Percentiles rank a stretch among this genome's conserved stretches.
Conservation (phyloP, 2,888 invertebrate genomes). For the Glyphotaelius pellucidus region DNA sequence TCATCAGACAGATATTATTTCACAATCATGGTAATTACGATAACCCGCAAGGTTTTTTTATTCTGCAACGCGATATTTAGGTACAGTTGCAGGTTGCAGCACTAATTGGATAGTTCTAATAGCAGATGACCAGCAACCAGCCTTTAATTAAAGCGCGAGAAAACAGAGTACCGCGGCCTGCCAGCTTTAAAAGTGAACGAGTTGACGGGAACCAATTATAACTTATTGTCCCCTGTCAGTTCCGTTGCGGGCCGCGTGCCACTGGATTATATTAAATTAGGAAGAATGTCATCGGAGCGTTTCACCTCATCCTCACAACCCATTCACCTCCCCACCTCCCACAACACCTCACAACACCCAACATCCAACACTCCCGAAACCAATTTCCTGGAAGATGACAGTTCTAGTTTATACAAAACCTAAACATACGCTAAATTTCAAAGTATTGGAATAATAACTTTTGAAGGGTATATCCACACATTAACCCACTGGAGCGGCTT, state of each 20-base stretch:
- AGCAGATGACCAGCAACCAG: background rate
- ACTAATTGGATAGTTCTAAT: background rate
- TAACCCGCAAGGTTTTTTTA: background rate
- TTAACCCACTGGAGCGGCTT: too few species aligned
- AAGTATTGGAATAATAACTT: too few species aligned
- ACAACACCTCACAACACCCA: background rate
- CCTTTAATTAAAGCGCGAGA: background rate
- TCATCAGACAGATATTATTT: background rate
- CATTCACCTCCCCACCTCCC: background rate
- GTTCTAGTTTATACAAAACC: background rate
- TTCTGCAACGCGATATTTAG: background rate
- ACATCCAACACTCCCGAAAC: background rate
- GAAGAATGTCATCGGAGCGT: background rate
- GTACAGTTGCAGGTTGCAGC: too few species aligned
- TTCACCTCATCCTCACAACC: background rate
- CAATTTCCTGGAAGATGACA: background rate
- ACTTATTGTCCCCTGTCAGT: background rate
- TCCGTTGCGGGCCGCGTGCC: background rate
- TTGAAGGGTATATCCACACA: too few species aligned
- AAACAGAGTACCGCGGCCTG: background rate
- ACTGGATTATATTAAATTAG: background rate
- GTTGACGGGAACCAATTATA: constrained; percentile 29
- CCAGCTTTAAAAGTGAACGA: background rate
- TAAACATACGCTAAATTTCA: background rate
- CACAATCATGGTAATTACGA: background rate